A percentile compares a stretch with the other conserved stretches of the same genome.
Conservation (phyloP, 2,113 vertebrate genomes). For the Chunga burmeisteri region DNA sequence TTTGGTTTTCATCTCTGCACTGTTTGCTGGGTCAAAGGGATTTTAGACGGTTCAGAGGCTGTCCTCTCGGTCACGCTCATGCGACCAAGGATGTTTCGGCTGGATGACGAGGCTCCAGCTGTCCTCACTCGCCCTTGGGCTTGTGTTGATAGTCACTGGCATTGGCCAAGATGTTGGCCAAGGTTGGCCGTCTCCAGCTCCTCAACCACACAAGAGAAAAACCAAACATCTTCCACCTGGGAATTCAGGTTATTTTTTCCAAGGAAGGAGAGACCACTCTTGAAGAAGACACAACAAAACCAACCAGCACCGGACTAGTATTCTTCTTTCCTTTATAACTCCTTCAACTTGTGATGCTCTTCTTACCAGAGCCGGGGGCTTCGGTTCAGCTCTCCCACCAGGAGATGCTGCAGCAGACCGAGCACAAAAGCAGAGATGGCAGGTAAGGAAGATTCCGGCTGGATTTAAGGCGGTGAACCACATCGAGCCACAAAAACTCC, state of each 20-base stretch:
- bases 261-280: neutral
- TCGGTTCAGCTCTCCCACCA: neutral
- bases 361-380: neutral
- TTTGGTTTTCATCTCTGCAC: neutral
- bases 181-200: neutral
- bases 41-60: neutral
- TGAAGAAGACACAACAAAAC: neutral
- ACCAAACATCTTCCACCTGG: fast-evolving
- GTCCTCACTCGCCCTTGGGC: neutral
- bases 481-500: neutral
- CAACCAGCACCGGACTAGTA: neutral
- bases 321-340: neutral
- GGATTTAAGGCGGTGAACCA: neutral
- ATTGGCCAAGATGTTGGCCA: neutral
- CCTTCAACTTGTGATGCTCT: neutral
- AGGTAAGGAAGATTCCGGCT: neutral
- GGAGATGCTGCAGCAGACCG: fast-evolving
- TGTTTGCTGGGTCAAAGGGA: neutral
- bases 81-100: neutral
- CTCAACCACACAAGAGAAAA: neutral
- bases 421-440: fast-evolving
- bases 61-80: neutral
- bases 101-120: neutral
- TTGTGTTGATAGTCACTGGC: neutral
- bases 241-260: neutral